Base-by-base conservation (phyloP, 2,113 vertebrate species). In the Cisticola juncidis region DNA sequence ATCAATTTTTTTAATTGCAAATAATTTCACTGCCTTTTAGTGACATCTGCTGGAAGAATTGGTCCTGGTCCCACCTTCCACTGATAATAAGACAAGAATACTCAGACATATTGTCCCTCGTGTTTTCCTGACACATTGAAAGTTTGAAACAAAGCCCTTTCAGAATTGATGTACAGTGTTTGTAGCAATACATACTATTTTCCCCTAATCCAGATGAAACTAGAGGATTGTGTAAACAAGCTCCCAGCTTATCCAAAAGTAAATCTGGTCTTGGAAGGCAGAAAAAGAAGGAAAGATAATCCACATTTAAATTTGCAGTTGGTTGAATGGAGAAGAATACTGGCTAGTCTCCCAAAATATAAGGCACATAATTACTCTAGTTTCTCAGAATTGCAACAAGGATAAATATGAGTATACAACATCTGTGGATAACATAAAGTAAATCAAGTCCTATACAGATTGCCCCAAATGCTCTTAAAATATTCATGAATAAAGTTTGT, bases 1-100 rank as follows among this genome's bases (percentile, higher is more conserved):
- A 14, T 51, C 29, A 28, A 20, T 64, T 68, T 56, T 57, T 64
- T 14, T 3, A 26, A 81, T 44, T 77, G 9, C 18, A 24, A 53
- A 35, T 42, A 44, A 69, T 84, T 72, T 42, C 70, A 78, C 81
- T 90, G 81, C 45, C 60, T 87, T 86, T 33, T 65, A 94, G 92
- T 83, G 90, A 94, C 91, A 80, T 87, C 85, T 97, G 9, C 93
- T 96, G 90, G 94, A 96, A 91, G 71, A 79, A 53, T 8, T 12
- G 22, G 40, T 48, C 78, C 50, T 12, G 22, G 40, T 48, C 78
- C 50, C 68, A 70, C 71, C 21, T 71, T 40, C 38, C 74, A 12
- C 44, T 44, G 23, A 35, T 82, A 73, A 72, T 36, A 12, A 17
- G 57, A 68, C 31, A 80, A 26, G 16, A 74, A 25, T 36, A 40